Percentiles rank a stretch among this genome's conserved stretches.
These are phyloP conservation scores for Cabera pusaria DNA, from an alignment of 2,888 invertebrate genomes.

Conservation along the genomic window DNA sequence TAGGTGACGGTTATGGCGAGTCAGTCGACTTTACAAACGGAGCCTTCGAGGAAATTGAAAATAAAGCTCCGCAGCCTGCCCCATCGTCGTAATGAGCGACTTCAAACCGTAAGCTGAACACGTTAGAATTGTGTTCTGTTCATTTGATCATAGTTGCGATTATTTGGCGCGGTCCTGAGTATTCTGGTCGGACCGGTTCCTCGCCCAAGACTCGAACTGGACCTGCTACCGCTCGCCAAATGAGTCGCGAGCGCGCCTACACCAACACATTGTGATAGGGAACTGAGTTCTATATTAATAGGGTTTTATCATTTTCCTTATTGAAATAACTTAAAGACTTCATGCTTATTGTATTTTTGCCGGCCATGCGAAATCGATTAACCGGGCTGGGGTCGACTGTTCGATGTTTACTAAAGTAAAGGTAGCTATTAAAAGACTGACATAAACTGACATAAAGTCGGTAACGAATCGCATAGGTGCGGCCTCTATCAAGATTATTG, in stretches of 20 bases:
- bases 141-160: slow-evolving; percentile 44
- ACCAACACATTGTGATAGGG: slow-evolving; percentile 58
- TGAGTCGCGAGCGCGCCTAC: slow-evolving; percentile 65
- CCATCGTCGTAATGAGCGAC: slow-evolving; percentile 10
- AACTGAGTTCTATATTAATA: too few relatives aligned
- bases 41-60: slow-evolving; percentile 32
- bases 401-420: slow-evolving; percentile 24
- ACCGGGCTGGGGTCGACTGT: slow-evolving; percentile 19
- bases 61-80: slow-evolving; percentile 14
- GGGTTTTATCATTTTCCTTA: too few relatives aligned
- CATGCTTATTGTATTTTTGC: slow-evolving; percentile 5
- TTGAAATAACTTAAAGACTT: slow-evolving; percentile 26
- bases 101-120: slow-evolving; percentile 19
- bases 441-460: slow-evolving; percentile 25
- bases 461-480: slow-evolving; percentile 44
- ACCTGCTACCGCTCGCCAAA: slow-evolving; percentile 75
- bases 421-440: slow-evolving; percentile 12
- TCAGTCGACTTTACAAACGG: slow-evolving; percentile 24
- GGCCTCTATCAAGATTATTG: slow-evolving; percentile 49
- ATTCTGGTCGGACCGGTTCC: slow-evolving; percentile 79
- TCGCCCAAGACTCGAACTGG: slow-evolving; percentile 68
- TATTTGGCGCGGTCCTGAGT: slow-evolving; percentile 60
- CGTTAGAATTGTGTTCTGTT: slow-evolving; percentile 22
- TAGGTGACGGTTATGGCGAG: slow-evolving; percentile 32
- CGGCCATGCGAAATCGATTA: slow-evolving; percentile 16